phyloP scores from a whole-genome alignment of 2,797 vertebrate genomes.

The Pangasius djambal region DNA sequence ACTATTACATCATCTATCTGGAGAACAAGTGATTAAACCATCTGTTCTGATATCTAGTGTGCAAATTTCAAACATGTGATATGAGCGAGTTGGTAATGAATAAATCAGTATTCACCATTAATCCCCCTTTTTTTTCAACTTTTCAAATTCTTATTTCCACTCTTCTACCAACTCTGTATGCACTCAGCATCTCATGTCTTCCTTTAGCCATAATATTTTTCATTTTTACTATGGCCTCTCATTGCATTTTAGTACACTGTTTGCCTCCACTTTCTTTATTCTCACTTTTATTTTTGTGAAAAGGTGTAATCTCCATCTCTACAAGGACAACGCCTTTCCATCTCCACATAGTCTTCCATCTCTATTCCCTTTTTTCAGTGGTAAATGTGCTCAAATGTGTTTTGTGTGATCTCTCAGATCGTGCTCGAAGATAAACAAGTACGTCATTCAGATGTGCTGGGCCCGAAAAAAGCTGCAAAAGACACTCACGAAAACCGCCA shows the following conservation, averaged over 20 bases:
- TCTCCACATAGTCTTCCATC: background rate
- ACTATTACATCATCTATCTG: background rate
- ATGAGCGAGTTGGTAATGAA: background rate
- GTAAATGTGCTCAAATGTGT: constrained; percentile 27
- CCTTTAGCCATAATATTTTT: background rate
- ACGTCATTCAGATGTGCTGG: background rate
- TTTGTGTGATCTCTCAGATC: constrained; percentile 19
- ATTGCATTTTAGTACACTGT: background rate
- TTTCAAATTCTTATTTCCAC: background rate
- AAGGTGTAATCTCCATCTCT: too few relatives aligned
- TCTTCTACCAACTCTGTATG: background rate
- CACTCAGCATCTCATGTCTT: background rate
- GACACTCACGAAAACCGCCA: background rate
- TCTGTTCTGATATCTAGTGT: too few relatives aligned
- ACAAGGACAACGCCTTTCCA: background rate
- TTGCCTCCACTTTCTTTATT: background rate
- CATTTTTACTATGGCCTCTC: background rate
- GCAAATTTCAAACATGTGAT: background rate
- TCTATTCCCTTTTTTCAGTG: background rate
- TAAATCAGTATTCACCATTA: background rate
- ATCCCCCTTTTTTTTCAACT: background rate
- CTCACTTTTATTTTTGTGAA: constrained; percentile 1
- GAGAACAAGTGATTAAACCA: background rate
- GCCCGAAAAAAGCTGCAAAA: constrained; percentile 33
- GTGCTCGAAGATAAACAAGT: constrained; percentile 39